A percentile compares a stretch with the other conserved stretches of the same genome.
phyloP scores from a whole-genome alignment of 1,140 invertebrate genomes.

The Heliothis virescens region DNA sequence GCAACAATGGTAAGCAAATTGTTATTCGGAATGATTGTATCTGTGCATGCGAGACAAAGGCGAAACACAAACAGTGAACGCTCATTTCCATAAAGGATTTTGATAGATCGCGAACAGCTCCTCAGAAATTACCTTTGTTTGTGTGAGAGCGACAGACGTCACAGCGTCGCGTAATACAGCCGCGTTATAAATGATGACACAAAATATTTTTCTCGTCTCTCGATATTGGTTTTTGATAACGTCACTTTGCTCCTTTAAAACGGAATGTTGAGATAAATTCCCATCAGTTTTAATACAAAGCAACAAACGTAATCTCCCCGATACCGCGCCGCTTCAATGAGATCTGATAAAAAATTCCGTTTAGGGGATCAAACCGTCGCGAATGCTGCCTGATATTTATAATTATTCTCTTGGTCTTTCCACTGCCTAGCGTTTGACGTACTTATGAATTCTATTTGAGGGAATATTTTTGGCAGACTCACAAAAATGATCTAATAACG shows the following conservation, averaged over 20 bases:
- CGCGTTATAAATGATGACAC: constrained; percentile 53
- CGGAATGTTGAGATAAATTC: constrained; percentile 47
- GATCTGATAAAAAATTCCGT: constrained; percentile 42
- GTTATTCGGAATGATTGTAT: constrained; percentile 1
- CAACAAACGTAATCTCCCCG: constrained; percentile 46
- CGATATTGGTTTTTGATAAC: constrained; percentile 57
- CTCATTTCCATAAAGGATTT: constrained; percentile 48
- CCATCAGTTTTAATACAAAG: constrained; percentile 45
- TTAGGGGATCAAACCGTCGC: constrained; percentile 25
- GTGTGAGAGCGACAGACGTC: constrained; percentile 23
- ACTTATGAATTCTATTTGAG: not conserved
- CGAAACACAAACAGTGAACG: constrained; percentile 36
- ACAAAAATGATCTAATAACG: not conserved
- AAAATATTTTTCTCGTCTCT: constrained; percentile 43
- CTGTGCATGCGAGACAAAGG: constrained; percentile 3
- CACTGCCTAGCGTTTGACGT: not conserved
- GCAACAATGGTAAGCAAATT: not conserved
- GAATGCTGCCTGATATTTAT: constrained; percentile 19
- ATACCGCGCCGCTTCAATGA: not conserved
- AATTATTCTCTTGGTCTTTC: constrained; percentile 30
- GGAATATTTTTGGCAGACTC: no score
- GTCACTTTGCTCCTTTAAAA: constrained; percentile 54
- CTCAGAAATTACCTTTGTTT: constrained; percentile 48
- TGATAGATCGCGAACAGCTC: constrained; percentile 45
- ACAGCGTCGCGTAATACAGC: constrained; percentile 17